Base-by-base conservation (phyloP, 1,140 invertebrate genomes). In the Galendromus occidentalis region DNA sequence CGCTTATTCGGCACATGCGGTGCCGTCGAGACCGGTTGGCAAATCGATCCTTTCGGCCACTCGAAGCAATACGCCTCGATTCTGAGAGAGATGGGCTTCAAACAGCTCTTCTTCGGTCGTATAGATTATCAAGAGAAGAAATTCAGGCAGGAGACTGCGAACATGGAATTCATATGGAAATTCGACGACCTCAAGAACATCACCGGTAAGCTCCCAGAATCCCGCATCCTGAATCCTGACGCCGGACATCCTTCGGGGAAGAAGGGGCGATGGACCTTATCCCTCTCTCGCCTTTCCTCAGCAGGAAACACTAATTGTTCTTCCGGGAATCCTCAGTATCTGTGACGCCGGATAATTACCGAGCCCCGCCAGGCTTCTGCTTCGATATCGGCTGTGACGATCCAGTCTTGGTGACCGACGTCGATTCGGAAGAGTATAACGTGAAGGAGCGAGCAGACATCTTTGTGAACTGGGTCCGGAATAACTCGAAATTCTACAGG, bases 1-100 rank as follows among this genome's bases (percentile, higher is more conserved):
- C 82, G 90, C 17, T 85, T 83, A 0, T 91, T 93, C 73, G 90
- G 89, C 0, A 75, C 81, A 14, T 93, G 89, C 73, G 88, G 66
- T 7, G 66, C 75, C 55, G 75, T 82, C 12, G 89, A 89, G 0
- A 81, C 90, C 9, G 88, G 85, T 1, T 94, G 91, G 90, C 91
- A 94, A 74, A 92, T 94, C 55, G 89, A 93, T 78, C 88, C 90
- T 0, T 94, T 93, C 72, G 90, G 90, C 0, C 91, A 95, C 73
- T 89, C 88, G 0, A 75, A 86, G 25, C 89, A 93, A 77, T 74
- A 75, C 39, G 88, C 89, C 0, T 88, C 86, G 0, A 76, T 92
- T 0, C 86, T 92, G 71, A 84, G 87, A 0, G 84, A 78, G 73
- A 79, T 81, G 67, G 90, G 89, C 20, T 85, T 80, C 80, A 84